These are phyloP conservation scores for Auanema freiburgensis DNA, from an alignment of 2,888 invertebrate species.

Conservation along the genomic window DNA sequence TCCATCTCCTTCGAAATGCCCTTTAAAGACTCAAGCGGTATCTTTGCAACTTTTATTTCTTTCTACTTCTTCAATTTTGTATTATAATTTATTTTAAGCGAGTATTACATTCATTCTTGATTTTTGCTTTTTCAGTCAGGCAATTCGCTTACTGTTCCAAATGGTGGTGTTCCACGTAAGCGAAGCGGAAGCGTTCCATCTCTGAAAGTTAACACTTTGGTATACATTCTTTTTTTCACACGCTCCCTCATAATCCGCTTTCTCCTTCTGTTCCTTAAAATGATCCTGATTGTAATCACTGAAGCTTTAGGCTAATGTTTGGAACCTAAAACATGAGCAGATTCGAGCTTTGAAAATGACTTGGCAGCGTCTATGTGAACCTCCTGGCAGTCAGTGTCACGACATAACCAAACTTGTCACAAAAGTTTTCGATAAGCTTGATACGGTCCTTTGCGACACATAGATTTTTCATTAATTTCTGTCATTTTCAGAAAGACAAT, in stretches of 20 bases:
- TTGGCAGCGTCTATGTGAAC: constrained; percentile 58
- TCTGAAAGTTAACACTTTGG: constrained; percentile 43
- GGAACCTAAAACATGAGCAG: constrained; percentile 53
- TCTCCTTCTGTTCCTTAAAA: neutral
- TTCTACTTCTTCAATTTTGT: too few relatives aligned
- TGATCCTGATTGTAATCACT: neutral
- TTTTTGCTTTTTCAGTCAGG: constrained; percentile 5
- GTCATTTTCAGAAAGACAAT: constrained; percentile 54
- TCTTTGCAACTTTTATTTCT: too few relatives aligned
- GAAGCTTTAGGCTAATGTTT: constrained; percentile 49
- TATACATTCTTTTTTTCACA: constrained; percentile 6
- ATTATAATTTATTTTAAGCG: constrained; percentile 1
- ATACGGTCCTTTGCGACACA: constrained; percentile 29
- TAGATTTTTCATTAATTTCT: neutral
- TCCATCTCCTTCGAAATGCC: neutral
- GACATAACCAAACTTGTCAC: constrained; percentile 60
- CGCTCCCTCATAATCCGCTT: neutral
- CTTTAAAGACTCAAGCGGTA: too few relatives aligned
- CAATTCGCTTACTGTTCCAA: constrained; percentile 37
- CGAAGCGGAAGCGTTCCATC: constrained; percentile 46
- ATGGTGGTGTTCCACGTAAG: constrained; percentile 28
- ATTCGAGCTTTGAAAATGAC: constrained; percentile 55
- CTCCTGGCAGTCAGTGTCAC: constrained; percentile 56
- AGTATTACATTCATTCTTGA: neutral
- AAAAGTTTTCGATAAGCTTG: constrained; percentile 59